Evolutionary conservation across 2,888 invertebrate species (phyloP).

Genomic region (Baronia brevicornis): DNA sequence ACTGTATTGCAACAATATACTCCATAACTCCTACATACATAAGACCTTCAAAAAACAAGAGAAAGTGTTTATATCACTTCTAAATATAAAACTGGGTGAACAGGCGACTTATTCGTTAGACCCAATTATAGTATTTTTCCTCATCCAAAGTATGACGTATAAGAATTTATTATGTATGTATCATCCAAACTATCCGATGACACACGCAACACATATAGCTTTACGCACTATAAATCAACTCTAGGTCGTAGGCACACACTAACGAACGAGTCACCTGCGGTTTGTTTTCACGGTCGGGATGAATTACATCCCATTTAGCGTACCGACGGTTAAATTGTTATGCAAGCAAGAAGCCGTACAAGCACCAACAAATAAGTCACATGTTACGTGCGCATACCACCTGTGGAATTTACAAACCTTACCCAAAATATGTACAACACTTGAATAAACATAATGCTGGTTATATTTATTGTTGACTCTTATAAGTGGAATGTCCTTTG

Average conservation of each 20-base stretch:
- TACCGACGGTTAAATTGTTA: constrained; percentile 34
- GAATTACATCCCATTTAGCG: constrained; percentile 35
- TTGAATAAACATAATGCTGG: constrained; percentile 14
- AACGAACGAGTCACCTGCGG: constrained; percentile 20
- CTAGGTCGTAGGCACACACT: constrained; percentile 17
- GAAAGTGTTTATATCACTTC: too few relatives aligned
- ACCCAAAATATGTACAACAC: constrained; percentile 17
- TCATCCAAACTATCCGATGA: constrained; percentile 6
- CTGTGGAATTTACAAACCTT: constrained; percentile 10
- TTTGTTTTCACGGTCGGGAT: constrained; percentile 26
- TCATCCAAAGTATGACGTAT: too few relatives aligned
- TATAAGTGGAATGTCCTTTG: constrained; percentile 11
- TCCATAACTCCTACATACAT: too few relatives aligned
- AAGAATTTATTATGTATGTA: constrained; percentile 1
- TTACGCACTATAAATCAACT: constrained; percentile 27
- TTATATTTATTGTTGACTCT: background rate
- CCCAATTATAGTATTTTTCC: too few relatives aligned
- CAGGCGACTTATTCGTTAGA: too few relatives aligned
- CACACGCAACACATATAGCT: constrained; percentile 24
- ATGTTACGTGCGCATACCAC: constrained; percentile 9
- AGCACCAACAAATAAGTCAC: constrained; percentile 19
- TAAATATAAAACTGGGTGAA: too few relatives aligned
- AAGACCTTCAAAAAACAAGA: too few relatives aligned
- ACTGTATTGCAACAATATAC: too few relatives aligned
- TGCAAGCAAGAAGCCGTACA: constrained; percentile 29